Base-by-base conservation (phyloP, 2,888 invertebrate species). In the Volucella inanis region DNA sequence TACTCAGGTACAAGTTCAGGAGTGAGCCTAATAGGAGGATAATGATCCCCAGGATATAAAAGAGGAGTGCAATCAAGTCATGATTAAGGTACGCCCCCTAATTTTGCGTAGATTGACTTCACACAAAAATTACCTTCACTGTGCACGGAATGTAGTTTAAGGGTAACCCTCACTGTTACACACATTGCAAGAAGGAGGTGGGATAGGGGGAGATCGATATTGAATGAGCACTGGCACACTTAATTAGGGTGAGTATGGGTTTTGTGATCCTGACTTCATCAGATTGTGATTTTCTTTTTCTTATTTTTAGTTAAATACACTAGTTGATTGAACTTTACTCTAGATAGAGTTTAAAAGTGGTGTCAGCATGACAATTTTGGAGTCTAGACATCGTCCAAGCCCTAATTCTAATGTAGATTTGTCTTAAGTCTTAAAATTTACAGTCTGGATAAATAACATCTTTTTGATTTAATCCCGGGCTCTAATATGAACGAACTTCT, bases 31-130 rank as follows among this genome's bases (percentile, higher is more conserved):
- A 85, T 77, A 81, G 76, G 77, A 82, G 86, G 82, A 81, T 86
- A 82, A 86, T 86, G 82, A 74, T 86, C 82, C 86, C 9, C 59
- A 78, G 72, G 82, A 78, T 74, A 82, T 86, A 82, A 82, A 86
- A 82, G 86, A 78, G 86, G 77, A 86, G 90, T 89, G 87, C 89
- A 90, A 90, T 90, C 90, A 89, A 89, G 89, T 89, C 90, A 89
- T 90, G 90, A 91, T 91, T 90, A 90, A 89, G 90, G 89, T 89
- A 90, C 90, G 91, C 90, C 88, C 90, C 84, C 88, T 88, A 88
- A 89, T 87, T 86, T 88, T 88, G 82, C 71, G 62, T 74, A 87
- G 87, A 87, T 87, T 87, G 87, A 87, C 87, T 87, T 87, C 88
- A 82, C 87, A 87, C 87, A 88, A 70, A 87, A 87, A 83, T 79